phyloP scores from a whole-genome alignment of 2,113 vertebrate genomes.

The Cryptomyrus ogoouensis region DNA sequence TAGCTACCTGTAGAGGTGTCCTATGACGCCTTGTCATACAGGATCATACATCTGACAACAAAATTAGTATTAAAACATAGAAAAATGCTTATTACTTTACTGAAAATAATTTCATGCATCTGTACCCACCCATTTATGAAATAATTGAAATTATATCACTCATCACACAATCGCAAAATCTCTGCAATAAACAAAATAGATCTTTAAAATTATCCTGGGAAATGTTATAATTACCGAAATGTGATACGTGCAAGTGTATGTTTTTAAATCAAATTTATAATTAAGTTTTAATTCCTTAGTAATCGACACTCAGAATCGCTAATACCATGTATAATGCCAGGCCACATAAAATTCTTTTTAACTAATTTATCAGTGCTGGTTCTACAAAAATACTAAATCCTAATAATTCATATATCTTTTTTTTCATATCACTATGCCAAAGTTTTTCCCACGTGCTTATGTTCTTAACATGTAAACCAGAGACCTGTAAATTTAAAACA shows the following conservation, averaged over 20 bases:
- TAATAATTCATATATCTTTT: neutral
- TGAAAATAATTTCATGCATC: neutral
- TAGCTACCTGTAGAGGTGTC: neutral
- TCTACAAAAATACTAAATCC: constrained; percentile 9
- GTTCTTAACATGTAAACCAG: neutral
- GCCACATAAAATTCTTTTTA: neutral
- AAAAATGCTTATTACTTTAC: neutral
- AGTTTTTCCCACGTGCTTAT: neutral
- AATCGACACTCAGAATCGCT: neutral
- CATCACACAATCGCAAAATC: neutral
- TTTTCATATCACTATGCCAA: neutral
- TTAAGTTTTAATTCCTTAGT: neutral
- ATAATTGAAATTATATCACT: neutral
- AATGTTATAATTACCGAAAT: neutral
- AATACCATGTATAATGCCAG: neutral
- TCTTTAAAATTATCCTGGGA: neutral
- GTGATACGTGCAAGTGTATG: neutral
- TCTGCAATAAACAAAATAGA: neutral
- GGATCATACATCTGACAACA: neutral
- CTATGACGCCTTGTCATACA: neutral
- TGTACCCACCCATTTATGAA: neutral
- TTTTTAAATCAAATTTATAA: neutral
- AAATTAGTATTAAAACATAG: neutral
- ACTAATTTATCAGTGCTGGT: neutral
- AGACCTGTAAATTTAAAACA: neutral